These are phyloP conservation scores for Chalcosyrphus nemorum DNA, from an alignment of 2,888 invertebrate species.

Conservation along the genomic window DNA sequence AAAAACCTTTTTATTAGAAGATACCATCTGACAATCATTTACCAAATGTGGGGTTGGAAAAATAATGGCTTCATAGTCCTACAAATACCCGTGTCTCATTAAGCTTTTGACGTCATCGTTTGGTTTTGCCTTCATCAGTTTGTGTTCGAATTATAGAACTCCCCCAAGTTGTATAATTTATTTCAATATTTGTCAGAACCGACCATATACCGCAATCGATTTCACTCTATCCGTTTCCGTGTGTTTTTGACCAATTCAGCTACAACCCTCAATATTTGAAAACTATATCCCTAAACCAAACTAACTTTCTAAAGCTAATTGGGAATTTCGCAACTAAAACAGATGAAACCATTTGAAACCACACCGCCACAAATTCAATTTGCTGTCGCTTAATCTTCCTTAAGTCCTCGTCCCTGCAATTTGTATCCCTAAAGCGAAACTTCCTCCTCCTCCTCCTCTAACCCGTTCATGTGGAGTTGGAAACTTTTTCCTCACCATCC, in stretches of 20 bases:
- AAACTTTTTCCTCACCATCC: background rate
- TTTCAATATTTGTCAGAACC: background rate
- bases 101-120: too few species aligned
- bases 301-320: slow-evolving; percentile 29
- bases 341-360: slow-evolving; percentile 31
- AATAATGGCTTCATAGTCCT: too few species aligned
- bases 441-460: background rate
- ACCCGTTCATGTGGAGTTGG: background rate
- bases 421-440: slow-evolving; percentile 24
- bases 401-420: slow-evolving; percentile 29
- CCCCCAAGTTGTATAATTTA: background rate
- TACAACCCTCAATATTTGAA: background rate
- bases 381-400: slow-evolving; percentile 47
- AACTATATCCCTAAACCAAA: background rate
- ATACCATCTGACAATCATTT: too few species aligned
- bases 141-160: too few species aligned
- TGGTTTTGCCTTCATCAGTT: too few species aligned
- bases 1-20: too few species aligned
- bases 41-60: too few species aligned
- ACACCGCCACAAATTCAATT: slow-evolving; percentile 48
- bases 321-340: slow-evolving; percentile 17
- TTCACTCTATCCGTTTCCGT: background rate
- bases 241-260: background rate
- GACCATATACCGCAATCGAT: background rate
- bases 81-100: too few species aligned